A percentile compares a stretch with the other conserved stretches of the same genome.
Conservation (phyloP, 2,888 invertebrate species). For the Drosophila merina region DNA sequence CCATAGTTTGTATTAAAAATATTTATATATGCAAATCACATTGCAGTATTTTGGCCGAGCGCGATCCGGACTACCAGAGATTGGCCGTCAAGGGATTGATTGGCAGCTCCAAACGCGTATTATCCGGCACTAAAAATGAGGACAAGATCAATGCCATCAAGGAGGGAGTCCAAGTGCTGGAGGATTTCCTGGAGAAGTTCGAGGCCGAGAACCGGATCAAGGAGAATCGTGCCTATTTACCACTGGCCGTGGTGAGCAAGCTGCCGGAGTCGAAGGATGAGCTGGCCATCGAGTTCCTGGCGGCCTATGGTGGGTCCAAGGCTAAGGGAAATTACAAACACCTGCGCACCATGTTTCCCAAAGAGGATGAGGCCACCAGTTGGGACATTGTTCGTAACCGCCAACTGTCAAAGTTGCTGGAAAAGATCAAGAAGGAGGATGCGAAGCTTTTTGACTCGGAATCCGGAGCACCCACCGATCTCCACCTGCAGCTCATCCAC, state of each 20-base stretch:
- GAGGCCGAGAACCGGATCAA: slow-evolving; percentile 88
- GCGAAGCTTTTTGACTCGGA: slow-evolving; percentile 87
- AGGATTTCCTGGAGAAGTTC: slow-evolving; percentile 90
- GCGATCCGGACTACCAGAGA: slow-evolving; percentile 91
- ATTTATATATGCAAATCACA: slow-evolving; percentile 24
- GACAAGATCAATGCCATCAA: slow-evolving; percentile 90
- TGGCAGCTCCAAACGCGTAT: slow-evolving; percentile 89
- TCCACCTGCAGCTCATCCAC: slow-evolving; percentile 88
- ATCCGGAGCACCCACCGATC: slow-evolving; percentile 88
- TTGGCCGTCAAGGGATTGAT: slow-evolving; percentile 89
- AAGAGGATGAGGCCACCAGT: slow-evolving; percentile 85
- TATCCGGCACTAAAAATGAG: slow-evolving; percentile 90
- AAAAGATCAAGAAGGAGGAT: slow-evolving; percentile 86
- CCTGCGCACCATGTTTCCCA: slow-evolving; percentile 87
- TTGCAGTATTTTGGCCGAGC: slow-evolving; percentile 86
- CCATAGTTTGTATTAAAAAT: slow-evolving; percentile 19
- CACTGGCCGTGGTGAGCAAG: slow-evolving; percentile 86
- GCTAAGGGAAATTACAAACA: slow-evolving; percentile 87
- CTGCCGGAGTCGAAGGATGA: slow-evolving; percentile 86
- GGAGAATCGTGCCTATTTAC: slow-evolving; percentile 89
- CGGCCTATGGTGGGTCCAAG: slow-evolving; percentile 88
- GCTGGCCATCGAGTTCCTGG: slow-evolving; percentile 86
- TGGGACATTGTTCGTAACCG: slow-evolving; percentile 91
- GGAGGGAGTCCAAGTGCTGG: slow-evolving; percentile 89
- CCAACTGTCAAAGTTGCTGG: slow-evolving; percentile 86